Conservation (phyloP, 2,797 vertebrate genomes). For the Phalanger gymnotis region DNA sequence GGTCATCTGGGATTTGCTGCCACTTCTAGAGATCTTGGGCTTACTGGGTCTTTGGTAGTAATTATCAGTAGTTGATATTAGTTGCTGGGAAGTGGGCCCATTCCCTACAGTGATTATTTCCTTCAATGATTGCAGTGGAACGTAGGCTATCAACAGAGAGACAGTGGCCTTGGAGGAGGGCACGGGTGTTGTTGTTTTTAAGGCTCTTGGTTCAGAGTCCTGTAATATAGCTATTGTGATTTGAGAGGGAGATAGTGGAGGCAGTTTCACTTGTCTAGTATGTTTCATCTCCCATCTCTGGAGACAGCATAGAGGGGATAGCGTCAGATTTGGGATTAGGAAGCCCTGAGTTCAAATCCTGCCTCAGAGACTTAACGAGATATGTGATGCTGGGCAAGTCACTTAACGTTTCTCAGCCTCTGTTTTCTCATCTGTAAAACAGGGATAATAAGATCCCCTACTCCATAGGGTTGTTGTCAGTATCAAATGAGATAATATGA, state of each 20-base stretch:
- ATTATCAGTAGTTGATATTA: background rate
- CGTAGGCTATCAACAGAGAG: background rate
- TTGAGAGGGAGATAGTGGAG: background rate
- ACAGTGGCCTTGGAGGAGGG: background rate
- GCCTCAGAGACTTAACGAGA: background rate
- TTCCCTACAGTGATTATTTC: background rate
- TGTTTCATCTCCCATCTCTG: background rate
- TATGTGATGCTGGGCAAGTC: background rate
- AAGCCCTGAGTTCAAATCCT: background rate
- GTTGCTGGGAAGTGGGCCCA: background rate
- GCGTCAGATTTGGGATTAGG: background rate
- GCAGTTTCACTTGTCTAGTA: background rate
- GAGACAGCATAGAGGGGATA: background rate
- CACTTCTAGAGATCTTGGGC: background rate
- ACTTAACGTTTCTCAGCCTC: slow-evolving; percentile 11
- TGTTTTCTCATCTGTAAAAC: background rate
- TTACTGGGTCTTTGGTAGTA: background rate
- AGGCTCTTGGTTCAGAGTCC: background rate
- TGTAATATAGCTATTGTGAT: background rate
- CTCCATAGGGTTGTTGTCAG: background rate
- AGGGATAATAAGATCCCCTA: background rate
- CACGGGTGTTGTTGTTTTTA: background rate
- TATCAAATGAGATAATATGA: background rate
- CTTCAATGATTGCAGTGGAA: background rate
- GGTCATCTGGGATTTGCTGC: background rate